Evolutionary conservation across 2,113 vertebrate species (phyloP).

Genomic region (Carassius carassius): DNA sequence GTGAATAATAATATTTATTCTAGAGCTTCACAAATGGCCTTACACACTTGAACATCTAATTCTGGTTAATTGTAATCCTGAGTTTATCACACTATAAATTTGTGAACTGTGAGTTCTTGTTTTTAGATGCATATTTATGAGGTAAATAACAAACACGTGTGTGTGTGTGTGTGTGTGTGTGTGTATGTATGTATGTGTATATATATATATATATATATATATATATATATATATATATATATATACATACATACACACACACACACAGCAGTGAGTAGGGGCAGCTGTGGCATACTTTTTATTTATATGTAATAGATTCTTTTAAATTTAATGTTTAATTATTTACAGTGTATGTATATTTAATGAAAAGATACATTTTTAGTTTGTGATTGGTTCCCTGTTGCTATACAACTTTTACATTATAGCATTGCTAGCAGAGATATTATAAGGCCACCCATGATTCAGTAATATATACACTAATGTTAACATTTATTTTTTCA

Average conservation of each 20-base stretch:
- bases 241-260: no score
- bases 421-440: neutral
- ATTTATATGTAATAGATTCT: no score
- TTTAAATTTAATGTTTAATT: no score
- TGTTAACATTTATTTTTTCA: neutral
- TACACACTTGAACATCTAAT: neutral
- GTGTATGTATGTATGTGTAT: neutral
- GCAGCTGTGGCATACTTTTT: no score
- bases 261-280: no score
- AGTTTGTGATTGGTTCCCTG: neutral
- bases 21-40: neutral
- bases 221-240: no score
- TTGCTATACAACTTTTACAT: neutral
- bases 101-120: neutral
- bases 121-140: neutral
- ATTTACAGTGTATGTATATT: no score
- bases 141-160: no score
- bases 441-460: neutral
- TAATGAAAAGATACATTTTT: no score
- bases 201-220: no score
- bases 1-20: constrained; percentile 23
- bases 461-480: neutral
- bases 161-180: no score
- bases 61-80: neutral
- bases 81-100: neutral